Evolutionary conservation across 2,888 invertebrate species (phyloP), one percentile per base, ranked within the genome.

Genomic region (Stegana nigrithorax): DNA sequence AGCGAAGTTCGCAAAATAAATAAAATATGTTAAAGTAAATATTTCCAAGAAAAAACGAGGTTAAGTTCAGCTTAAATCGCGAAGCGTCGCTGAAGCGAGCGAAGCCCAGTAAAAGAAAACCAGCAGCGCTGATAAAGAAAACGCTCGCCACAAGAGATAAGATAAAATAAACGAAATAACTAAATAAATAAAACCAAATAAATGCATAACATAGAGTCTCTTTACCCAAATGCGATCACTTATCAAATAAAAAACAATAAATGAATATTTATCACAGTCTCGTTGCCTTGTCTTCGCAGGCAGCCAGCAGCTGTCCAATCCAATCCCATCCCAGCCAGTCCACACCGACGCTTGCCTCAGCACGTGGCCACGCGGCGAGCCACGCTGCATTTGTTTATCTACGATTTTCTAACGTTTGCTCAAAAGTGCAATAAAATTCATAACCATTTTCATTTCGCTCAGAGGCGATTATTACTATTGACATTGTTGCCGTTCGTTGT

Each of bases 61-160:
- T 56, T 57, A 61, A 47, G 56, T 61, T 56, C 47, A 61, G 39
- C 25, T 47, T 25, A 10, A 26, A 55, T 55, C 21, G 32, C 23
- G n/a, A n/a, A 23, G 25, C 39, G 17, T 5, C 39, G 7, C 32
- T 8, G 36, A 39, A 8, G 14, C 5, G 39, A 4, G n/a, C 3
- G 17, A 39, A 10, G 10, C 10, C 17, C 14, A 8, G 17, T 2
- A 39, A 39, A 39, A 10, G 14, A 39, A 39, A 4, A 39, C n/a
- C 17, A 7, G 29, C n/a, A 29, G 29, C 29, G 29, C 10, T 29
- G 29, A 4, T 4, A n/a, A 39, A 10, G 14, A 10, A 39, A 39
- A 39, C n/a, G 17, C 39, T 39, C 17, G n/a, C 39, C n/a, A n/a
- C 32, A 4, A 32, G 12, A 39, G 39, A 39, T 39, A 39, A 12